Percentiles rank a stretch among this genome's conserved stretches.
These are phyloP conservation scores for Zophobas morio DNA, from an alignment of 1,140 invertebrate genomes.

Conservation along the genomic window DNA sequence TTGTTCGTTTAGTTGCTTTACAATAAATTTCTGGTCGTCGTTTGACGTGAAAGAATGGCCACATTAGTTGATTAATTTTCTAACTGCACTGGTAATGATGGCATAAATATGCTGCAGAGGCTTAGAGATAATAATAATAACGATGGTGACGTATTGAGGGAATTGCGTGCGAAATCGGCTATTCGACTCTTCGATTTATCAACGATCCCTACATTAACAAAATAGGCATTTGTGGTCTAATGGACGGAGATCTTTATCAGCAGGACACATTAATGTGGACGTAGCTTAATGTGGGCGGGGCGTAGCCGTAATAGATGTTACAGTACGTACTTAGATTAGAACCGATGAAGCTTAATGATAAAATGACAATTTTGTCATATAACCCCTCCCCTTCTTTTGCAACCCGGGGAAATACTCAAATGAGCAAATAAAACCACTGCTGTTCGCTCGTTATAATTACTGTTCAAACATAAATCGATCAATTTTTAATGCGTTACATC, in stretches of 20 bases:
- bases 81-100: not conserved
- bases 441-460: slow-evolving; percentile 37
- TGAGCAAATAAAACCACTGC: slow-evolving; percentile 43
- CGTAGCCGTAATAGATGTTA: slow-evolving; percentile 34
- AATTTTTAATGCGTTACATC: slow-evolving; percentile 31
- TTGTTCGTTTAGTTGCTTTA: slow-evolving; percentile 34
- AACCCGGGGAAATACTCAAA: slow-evolving; percentile 18
- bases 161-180: slow-evolving; percentile 14
- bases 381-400: slow-evolving; percentile 26
- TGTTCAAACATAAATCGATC: slow-evolving; percentile 30
- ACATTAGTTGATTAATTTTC: slow-evolving; percentile 48
- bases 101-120: not conserved
- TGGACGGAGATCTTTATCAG: slow-evolving; percentile 45
- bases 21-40: slow-evolving; percentile 47
- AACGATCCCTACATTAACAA: slow-evolving; percentile 28
- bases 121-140: slow-evolving; percentile 3
- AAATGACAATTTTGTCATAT: slow-evolving; percentile 49
- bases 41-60: slow-evolving; percentile 43
- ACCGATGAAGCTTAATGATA: slow-evolving; percentile 45
- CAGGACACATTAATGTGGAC: slow-evolving; percentile 47
- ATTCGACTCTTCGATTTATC: slow-evolving; percentile 26
- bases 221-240: slow-evolving; percentile 44
- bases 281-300: slow-evolving; percentile 41
- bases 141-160: not conserved
- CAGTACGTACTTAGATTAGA: slow-evolving; percentile 37